These are phyloP conservation scores for Actinia equina DNA, from an alignment of 64 coral and sea anemone species.

Conservation along the genomic window DNA sequence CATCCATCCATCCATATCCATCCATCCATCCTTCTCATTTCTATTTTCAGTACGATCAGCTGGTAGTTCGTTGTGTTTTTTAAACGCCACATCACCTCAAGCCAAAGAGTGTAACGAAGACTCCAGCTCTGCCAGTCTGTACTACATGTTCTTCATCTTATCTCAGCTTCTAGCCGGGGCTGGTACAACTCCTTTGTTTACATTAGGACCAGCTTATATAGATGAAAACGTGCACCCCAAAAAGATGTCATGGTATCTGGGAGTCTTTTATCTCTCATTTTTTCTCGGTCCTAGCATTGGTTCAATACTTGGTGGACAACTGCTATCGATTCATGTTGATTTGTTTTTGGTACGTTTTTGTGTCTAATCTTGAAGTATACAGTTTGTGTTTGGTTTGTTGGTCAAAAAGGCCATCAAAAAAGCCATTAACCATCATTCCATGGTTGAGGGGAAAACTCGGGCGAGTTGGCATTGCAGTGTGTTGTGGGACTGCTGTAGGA, in stretches of 20 bases:
- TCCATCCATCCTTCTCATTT: too few relatives aligned
- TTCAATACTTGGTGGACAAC: conserved; percentile 34
- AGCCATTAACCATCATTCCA: too few relatives aligned
- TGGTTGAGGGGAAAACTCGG: too few relatives aligned
- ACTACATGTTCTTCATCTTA: conserved; percentile 19
- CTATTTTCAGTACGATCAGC: background rate
- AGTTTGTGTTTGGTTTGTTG: too few relatives aligned
- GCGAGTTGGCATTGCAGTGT: too few relatives aligned
- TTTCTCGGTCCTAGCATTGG: conserved; percentile 35
- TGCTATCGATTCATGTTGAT: conserved; percentile 62
- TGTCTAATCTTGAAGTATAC: too few relatives aligned
- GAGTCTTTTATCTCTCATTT: conserved; percentile 1
- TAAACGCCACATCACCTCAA: background rate
- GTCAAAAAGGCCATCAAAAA: too few relatives aligned
- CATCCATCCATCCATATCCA: background rate
- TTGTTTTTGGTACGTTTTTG: conserved; percentile 23
- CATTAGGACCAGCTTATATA: conserved; percentile 39
- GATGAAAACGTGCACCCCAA: conserved; percentile 51
- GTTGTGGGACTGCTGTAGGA: too few relatives aligned
- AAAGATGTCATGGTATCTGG: conserved; percentile 12
- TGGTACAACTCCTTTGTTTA: conserved; percentile 27
- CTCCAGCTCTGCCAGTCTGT: background rate
- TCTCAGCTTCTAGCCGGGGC: conserved; percentile 31
- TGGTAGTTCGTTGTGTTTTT: background rate
- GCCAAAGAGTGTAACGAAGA: background rate